These are phyloP conservation scores for Empis stercorea DNA, from an alignment of 2,888 invertebrate species.

Conservation along the genomic window DNA sequence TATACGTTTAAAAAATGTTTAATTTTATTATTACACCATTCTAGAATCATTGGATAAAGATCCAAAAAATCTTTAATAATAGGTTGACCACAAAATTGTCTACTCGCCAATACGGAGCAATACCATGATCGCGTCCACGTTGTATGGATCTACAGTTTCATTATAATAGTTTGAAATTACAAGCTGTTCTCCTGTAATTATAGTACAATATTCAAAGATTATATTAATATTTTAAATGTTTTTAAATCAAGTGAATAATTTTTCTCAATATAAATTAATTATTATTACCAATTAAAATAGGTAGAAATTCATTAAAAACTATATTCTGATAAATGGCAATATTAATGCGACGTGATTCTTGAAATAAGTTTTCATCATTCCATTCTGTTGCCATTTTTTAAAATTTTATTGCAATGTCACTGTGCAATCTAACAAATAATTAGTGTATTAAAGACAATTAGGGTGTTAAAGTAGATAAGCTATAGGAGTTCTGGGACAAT, in stretches of 20 bases:
- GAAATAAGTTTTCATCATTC: conserved; percentile 44
- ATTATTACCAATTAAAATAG: conserved; percentile 40
- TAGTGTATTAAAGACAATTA: conserved; percentile 42
- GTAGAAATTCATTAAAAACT: conserved; percentile 46
- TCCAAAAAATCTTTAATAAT: conserved; percentile 48
- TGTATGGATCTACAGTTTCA: conserved; percentile 42
- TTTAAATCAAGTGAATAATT: too few relatives aligned
- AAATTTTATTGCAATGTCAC: conserved; percentile 41
- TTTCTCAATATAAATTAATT: too few relatives aligned
- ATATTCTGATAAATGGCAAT: conserved; percentile 47
- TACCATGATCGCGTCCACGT: conserved; percentile 57
- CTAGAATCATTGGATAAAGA: conserved; percentile 44
- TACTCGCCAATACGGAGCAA: conserved; percentile 54
- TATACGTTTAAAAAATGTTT: not conserved
- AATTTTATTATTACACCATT: conserved; percentile 29
- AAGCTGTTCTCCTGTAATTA: conserved; percentile 5
- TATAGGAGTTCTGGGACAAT: too few relatives aligned
- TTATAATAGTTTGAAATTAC: conserved; percentile 15
- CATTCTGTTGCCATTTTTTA: conserved; percentile 42
- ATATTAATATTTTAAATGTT: too few relatives aligned
- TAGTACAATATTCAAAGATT: not conserved
- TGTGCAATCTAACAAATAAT: conserved; percentile 43
- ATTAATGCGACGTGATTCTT: conserved; percentile 42
- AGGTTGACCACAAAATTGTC: conserved; percentile 52
- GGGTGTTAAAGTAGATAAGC: conserved; percentile 44